Evolutionary conservation across 2,888 invertebrate genomes (phyloP).

Genomic region (Fissipunctia ypsillon): DNA sequence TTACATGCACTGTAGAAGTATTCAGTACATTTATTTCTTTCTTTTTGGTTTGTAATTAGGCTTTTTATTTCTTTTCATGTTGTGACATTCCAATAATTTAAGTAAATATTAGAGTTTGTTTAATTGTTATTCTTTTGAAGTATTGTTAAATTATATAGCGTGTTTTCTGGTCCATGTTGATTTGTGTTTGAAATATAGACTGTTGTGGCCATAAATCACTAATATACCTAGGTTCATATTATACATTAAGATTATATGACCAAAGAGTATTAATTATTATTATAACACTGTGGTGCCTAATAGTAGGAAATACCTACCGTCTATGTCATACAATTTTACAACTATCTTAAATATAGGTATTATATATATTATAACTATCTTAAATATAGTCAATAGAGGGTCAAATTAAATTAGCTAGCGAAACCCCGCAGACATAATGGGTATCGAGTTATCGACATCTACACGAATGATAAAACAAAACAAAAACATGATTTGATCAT

Average conservation of each 20-base stretch:
- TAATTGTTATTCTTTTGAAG: neutral
- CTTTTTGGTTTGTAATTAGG: too few species aligned
- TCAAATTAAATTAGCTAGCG: neutral
- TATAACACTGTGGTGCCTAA: neutral
- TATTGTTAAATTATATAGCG: neutral
- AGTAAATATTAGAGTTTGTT: neutral
- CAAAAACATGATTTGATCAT: too few species aligned
- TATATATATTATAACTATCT: too few species aligned
- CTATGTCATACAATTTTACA: slow-evolving; percentile 1
- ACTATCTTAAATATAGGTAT: neutral
- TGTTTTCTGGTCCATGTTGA: neutral
- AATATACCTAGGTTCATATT: neutral
- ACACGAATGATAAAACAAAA: too few species aligned
- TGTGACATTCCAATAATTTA: slow-evolving; percentile 2
- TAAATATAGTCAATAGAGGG: neutral
- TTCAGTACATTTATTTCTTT: neutral
- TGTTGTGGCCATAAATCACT: neutral
- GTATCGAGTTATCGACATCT: too few species aligned
- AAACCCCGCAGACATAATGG: too few species aligned
- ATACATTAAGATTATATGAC: neutral
- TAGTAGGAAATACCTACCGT: neutral
- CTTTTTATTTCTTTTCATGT: neutral
- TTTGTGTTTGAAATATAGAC: neutral
- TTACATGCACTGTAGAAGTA: neutral
- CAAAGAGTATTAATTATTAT: neutral